Percentiles rank a stretch among this genome's conserved stretches.
Conservation (phyloP, 2,113 vertebrate genomes). For the Budorcas taxicolor region DNA sequence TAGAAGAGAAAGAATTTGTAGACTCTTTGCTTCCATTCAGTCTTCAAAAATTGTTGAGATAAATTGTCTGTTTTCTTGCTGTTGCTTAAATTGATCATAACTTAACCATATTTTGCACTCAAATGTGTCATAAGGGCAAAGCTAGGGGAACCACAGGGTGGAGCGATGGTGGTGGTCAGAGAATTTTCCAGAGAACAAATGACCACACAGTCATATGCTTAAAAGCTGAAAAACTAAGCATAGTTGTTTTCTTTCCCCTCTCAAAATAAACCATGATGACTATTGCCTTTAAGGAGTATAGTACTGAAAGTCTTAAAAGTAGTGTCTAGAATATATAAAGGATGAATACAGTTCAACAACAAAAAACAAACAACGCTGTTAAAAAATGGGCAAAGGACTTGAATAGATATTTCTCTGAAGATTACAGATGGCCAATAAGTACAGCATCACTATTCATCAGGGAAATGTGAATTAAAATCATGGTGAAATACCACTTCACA, state of each 20-base stretch:
- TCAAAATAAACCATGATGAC: background rate
- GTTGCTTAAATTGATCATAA: background rate
- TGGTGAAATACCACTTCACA: background rate
- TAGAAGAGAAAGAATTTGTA: background rate
- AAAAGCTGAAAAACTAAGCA: background rate
- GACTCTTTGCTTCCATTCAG: background rate
- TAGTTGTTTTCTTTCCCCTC: background rate
- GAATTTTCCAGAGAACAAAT: background rate
- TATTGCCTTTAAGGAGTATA: background rate
- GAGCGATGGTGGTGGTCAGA: background rate
- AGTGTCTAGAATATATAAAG: background rate
- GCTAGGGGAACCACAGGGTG: background rate
- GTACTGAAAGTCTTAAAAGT: background rate
- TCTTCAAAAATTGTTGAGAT: background rate
- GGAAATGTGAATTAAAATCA: background rate
- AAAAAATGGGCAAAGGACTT: background rate
- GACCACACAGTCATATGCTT: background rate
- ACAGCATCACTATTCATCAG: background rate
- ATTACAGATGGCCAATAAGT: background rate
- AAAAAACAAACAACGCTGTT: background rate
- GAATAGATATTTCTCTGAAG: background rate
- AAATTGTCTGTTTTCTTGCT: background rate
- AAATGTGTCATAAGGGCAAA: background rate
- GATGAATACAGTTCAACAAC: background rate
- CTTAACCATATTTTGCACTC: background rate